Evolutionary conservation across 2,888 invertebrate species (phyloP), one percentile per base, ranked within the genome.

Genomic region (Argynnis bischoffii): DNA sequence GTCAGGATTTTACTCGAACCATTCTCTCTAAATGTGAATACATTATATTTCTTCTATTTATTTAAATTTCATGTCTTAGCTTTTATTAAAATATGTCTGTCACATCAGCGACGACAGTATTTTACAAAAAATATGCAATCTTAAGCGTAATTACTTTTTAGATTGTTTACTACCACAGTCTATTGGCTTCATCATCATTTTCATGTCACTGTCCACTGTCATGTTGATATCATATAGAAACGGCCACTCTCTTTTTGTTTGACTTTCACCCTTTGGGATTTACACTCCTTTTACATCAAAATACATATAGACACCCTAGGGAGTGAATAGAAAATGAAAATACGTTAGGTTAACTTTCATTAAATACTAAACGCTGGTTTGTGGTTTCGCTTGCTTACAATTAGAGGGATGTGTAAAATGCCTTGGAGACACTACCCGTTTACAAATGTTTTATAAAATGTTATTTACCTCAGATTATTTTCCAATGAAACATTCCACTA

Each of bases 311-410:
- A 64, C 48, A 16, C 66, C 61, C 64, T 21, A 14, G 61, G 46
- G 69, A 66, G 35, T 21, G 35, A 56, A 66, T 68, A 69, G 70
- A 70, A 68, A 70, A 55, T 16, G 46, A 63, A 66, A 48, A 59
- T 31, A 26, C n/a, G 14, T 6, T 31, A 26, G 13, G 11, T 48
- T 47, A 48, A 48, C 6, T 59, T 47, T 59, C 26, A 57, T 57
- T 15, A 47, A 46, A 26, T 59, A 41, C 11, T 41, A 11, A 41
- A 41, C 35, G 0, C 8, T 35, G 6, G 8, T 35, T 35, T 35
- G 35, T 8, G 35, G 35, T 35, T 35, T 35, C 1, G 1, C 35
- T 35, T 35, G 35, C 11, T 41, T 11, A 41, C 2, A 26, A 26
- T 26, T 26, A 26, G 26, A 26, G 26, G 26, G 3, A 26, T 4